A percentile compares a stretch with the other conserved stretches of the same genome.
These are phyloP conservation scores for Alexandromys fortis DNA, from an alignment of 2,113 vertebrate genomes.

Conservation along the genomic window DNA sequence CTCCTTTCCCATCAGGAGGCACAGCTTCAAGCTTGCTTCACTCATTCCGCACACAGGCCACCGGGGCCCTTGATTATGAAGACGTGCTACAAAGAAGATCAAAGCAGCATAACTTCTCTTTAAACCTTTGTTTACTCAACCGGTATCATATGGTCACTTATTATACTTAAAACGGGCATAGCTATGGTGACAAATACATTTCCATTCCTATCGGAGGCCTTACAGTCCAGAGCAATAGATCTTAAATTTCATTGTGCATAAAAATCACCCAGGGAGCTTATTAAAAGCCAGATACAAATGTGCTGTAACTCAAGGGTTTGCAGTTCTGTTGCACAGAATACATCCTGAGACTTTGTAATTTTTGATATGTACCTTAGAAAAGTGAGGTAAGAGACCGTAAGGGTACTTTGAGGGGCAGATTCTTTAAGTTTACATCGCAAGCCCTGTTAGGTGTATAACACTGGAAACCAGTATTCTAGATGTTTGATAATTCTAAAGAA, in stretches of 20 bases:
- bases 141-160: conserved; percentile 5
- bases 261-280: conserved; percentile 38
- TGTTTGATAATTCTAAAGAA: conserved; percentile 15
- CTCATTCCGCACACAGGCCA: neutral
- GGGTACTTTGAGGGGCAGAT: neutral
- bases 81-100: conserved; percentile 23
- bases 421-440: neutral
- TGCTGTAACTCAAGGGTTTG: neutral
- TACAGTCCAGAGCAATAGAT: neutral
- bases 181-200: neutral
- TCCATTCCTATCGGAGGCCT: neutral
- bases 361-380: neutral
- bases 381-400: neutral
- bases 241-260: conserved; percentile 41
- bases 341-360: conserved; percentile 1
- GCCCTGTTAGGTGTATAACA: neutral
- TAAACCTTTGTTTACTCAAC: conserved; percentile 35
- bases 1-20: conserved; percentile 44
- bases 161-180: conserved; percentile 37
- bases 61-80: conserved; percentile 44
- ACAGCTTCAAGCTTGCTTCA: conserved; percentile 36
- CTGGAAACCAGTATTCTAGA: conserved; percentile 18
- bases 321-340: neutral
- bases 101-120: conserved; percentile 50
- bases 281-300: conserved; percentile 48